A percentile compares a stretch with the other conserved stretches of the same genome.
phyloP scores from a whole-genome alignment of 2,888 invertebrate species.

The Machimus atricapillus region DNA sequence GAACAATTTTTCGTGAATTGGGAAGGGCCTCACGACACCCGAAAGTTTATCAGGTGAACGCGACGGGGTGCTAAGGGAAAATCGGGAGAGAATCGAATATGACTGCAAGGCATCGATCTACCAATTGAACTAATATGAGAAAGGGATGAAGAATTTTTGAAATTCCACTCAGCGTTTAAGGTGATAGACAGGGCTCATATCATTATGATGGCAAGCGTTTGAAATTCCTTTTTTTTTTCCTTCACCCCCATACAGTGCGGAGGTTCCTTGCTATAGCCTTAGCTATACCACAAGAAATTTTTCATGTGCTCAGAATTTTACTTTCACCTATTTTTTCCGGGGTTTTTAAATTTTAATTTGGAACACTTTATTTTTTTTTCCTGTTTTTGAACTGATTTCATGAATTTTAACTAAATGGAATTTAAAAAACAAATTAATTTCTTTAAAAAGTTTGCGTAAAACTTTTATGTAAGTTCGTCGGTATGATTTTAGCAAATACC shows the following conservation, averaged over 20 bases:
- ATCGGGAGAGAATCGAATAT: not conserved
- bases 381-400: not conserved
- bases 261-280: not conserved
- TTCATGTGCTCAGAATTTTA: not conserved
- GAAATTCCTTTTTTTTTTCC: not conserved
- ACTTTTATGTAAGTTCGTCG: too few species aligned
- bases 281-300: not conserved
- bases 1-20: conserved; percentile 16
- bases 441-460: too few species aligned
- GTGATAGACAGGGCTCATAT: conserved; percentile 9
- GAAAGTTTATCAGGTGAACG: conserved; percentile 45
- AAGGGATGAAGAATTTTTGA: conserved; percentile 20
- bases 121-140: conserved; percentile 30
- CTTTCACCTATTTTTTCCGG: not conserved
- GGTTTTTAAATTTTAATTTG: not conserved
- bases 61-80: not conserved
- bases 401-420: not conserved
- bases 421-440: not conserved
- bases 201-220: conserved; percentile 6
- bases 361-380: not conserved
- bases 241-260: not conserved
- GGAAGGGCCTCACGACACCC: not conserved
- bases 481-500: too few species aligned
- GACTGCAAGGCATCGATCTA: conserved; percentile 35
- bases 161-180: conserved; percentile 7